Percentiles rank a stretch among this genome's conserved stretches.
Conservation (phyloP, 2,113 vertebrate species). For the Erpornis zantholeuca region DNA sequence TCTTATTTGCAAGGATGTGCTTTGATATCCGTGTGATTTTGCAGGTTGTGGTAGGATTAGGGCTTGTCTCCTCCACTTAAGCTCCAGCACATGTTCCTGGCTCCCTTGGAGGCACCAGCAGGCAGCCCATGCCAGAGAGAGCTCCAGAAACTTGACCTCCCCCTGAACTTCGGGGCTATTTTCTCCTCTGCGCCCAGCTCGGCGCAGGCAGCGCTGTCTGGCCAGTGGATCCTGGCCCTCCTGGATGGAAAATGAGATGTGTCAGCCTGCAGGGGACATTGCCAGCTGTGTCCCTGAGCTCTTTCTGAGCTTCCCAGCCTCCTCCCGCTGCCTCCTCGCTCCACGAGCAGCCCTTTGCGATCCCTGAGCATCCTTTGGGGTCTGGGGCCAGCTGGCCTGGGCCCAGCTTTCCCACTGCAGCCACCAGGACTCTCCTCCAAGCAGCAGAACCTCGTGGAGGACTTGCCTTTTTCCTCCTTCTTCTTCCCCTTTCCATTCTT, state of each 20-base stretch:
- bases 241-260: slow-evolving; percentile 14
- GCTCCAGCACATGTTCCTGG: neutral
- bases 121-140: neutral
- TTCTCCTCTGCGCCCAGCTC: neutral
- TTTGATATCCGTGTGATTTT: neutral
- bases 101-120: neutral
- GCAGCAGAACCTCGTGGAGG: neutral
- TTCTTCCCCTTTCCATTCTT: neutral
- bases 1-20: accelerated
- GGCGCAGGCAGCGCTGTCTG: slow-evolving; percentile 21
- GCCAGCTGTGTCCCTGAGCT: neutral
- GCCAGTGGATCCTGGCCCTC: slow-evolving; percentile 13
- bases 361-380: neutral
- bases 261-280: neutral
- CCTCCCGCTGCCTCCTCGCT: neutral
- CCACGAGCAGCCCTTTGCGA: neutral
- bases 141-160: neutral
- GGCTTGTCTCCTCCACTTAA: neutral
- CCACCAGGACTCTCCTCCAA: neutral
- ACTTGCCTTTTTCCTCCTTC: too few relatives aligned
- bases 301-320: neutral
- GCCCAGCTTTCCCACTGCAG: neutral
- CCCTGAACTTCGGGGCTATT: neutral
- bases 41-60: neutral
- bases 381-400: neutral